These are phyloP conservation scores for Agrilus cyanescens DNA, from an alignment of 2,888 invertebrate species.

Conservation along the genomic window DNA sequence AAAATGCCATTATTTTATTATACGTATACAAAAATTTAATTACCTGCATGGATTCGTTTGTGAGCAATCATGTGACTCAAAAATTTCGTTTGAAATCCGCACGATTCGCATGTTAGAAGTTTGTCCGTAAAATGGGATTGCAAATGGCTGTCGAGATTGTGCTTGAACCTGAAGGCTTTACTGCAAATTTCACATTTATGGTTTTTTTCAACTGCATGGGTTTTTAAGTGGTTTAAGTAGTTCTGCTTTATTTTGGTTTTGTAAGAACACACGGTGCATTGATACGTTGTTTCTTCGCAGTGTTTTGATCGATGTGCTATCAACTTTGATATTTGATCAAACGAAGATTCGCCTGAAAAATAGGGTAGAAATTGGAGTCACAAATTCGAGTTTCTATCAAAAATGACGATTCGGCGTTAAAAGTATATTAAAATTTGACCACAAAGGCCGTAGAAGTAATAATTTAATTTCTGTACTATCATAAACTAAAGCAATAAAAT, in stretches of 20 bases:
- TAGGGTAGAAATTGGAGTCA: too few species aligned
- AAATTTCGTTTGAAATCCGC: slow-evolving; percentile 55
- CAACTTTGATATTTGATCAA: slow-evolving; percentile 41
- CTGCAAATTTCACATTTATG: slow-evolving; percentile 48
- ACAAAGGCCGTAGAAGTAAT: neutral
- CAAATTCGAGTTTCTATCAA: neutral
- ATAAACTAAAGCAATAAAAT: neutral
- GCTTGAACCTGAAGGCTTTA: slow-evolving; percentile 45
- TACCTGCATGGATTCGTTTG: slow-evolving; percentile 49
- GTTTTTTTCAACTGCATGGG: slow-evolving; percentile 45
- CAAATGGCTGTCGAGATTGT: slow-evolving; percentile 46
- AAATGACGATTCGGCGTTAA: neutral
- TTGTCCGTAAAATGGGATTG: slow-evolving; percentile 43
- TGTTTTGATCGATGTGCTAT: slow-evolving; percentile 49
- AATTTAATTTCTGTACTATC: neutral
- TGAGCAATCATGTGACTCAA: slow-evolving; percentile 53
- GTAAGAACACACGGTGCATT: slow-evolving; percentile 43
- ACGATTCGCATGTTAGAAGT: slow-evolving; percentile 51
- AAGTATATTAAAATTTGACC: neutral
- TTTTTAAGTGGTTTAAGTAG: slow-evolving; percentile 44
- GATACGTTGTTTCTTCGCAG: slow-evolving; percentile 36
- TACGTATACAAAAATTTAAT: slow-evolving; percentile 4
- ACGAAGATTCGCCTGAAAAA: slow-evolving; percentile 28
- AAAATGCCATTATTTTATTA: too few species aligned
- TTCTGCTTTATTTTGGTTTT: slow-evolving; percentile 47